Evolutionary conservation across 2,797 vertebrate genomes (phyloP).

Genomic region (Percopsis omiscomaycus): DNA sequence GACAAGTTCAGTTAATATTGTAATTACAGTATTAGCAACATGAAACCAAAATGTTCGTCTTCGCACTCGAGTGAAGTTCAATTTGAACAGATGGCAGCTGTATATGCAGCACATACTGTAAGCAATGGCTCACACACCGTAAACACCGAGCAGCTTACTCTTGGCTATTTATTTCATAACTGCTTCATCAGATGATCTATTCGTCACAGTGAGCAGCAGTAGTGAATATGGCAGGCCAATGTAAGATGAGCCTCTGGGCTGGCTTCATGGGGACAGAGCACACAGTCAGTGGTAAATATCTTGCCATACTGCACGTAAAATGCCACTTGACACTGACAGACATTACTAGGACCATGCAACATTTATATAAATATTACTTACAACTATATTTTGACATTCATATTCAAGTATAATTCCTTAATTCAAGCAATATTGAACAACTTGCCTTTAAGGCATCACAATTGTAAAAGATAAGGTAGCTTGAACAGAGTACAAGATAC

Average conservation of each 20-base stretch:
- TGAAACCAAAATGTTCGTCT: too few relatives aligned
- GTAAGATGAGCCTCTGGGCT: too few relatives aligned
- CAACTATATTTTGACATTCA: not conserved
- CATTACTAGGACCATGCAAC: not conserved
- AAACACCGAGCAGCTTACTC: constrained; percentile 38
- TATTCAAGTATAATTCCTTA: not conserved
- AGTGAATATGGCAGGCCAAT: not conserved
- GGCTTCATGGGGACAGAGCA: not conserved
- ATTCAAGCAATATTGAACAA: not conserved
- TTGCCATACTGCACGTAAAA: not conserved
- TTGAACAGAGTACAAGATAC: too few relatives aligned
- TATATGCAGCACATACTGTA: constrained; percentile 13
- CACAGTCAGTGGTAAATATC: not conserved
- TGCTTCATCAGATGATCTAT: constrained; percentile 35
- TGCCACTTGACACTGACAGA: not conserved
- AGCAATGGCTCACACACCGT: constrained; percentile 41
- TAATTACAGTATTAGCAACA: too few relatives aligned
- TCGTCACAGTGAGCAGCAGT: constrained; percentile 14
- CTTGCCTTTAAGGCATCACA: not conserved
- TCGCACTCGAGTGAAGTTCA: too few relatives aligned
- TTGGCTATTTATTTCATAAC: constrained; percentile 56
- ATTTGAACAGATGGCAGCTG: not conserved
- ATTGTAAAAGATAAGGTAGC: too few relatives aligned
- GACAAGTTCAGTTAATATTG: too few relatives aligned
- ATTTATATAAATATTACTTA: not conserved